Evolutionary conservation across 2,797 vertebrate species (phyloP).

Genomic region (Antennarius maculatus): DNA sequence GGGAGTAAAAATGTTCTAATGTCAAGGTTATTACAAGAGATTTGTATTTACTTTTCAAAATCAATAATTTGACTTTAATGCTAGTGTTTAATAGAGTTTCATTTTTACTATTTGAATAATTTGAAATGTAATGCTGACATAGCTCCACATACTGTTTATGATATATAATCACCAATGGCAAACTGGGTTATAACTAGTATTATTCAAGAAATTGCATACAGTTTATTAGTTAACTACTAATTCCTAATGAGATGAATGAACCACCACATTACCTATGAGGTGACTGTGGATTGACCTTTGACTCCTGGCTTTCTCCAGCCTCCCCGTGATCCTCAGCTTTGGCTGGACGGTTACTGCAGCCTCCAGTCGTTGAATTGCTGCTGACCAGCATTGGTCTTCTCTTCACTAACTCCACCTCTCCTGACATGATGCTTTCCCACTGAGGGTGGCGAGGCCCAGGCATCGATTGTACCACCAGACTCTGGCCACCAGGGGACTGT

Average conservation of each 20-base stretch:
- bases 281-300: constrained; percentile 54
- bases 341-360: constrained; percentile 54
- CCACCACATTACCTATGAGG: constrained; percentile 55
- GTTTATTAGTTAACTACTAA: neutral
- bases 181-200: too few species aligned
- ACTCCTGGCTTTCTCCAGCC: constrained; percentile 32
- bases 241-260: neutral
- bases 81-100: too few species aligned
- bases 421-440: constrained; percentile 60
- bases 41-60: too few species aligned
- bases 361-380: constrained; percentile 35
- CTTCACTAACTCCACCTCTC: constrained; percentile 46
- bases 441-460: constrained; percentile 58
- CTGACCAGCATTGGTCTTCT: constrained; percentile 49
- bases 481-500: constrained; percentile 40
- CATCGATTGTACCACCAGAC: constrained; percentile 60
- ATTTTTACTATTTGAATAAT: too few species aligned
- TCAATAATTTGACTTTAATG: too few species aligned
- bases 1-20: too few species aligned
- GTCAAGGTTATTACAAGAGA: too few species aligned
- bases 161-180: too few species aligned
- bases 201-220: too few species aligned
- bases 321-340: constrained; percentile 56
- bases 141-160: too few species aligned
- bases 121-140: too few species aligned